Percentiles rank a stretch among this genome's conserved stretches.
phyloP scores from a whole-genome alignment of 2,888 invertebrate species.

The Dryomyza anilis region DNA sequence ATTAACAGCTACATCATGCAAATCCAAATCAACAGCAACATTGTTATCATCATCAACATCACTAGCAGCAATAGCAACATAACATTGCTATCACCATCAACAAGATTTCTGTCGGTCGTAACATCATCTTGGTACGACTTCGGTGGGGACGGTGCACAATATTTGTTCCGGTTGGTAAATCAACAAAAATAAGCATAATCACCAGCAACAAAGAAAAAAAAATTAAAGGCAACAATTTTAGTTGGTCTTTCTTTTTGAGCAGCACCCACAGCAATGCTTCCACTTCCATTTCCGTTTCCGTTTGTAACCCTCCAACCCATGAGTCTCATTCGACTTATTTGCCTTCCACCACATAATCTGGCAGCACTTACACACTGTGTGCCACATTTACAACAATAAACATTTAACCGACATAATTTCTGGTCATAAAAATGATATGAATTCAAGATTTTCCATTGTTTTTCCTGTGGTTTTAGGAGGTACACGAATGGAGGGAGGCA shows the following conservation, averaged over 20 bases:
- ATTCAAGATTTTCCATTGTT: constrained; percentile 17
- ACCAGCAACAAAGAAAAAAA: background rate
- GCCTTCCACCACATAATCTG: background rate
- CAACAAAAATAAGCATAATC: background rate
- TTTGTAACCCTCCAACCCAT: background rate
- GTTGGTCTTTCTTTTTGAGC: background rate
- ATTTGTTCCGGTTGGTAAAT: constrained; percentile 10
- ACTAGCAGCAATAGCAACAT: background rate
- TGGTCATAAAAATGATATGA: constrained; percentile 23
- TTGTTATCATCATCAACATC: background rate
- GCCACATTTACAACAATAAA: constrained; percentile 20
- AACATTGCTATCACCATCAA: background rate
- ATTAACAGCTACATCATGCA: background rate
- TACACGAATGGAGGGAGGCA: no score
- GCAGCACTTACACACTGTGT: background rate
- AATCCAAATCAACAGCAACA: background rate
- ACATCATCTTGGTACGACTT: background rate
- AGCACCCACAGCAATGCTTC: background rate
- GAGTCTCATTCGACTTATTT: background rate
- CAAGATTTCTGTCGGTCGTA: no score
- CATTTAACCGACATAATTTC: constrained; percentile 22
- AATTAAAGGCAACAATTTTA: constrained; percentile 1
- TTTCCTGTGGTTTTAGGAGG: background rate
- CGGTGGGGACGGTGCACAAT: background rate
- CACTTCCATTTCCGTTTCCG: constrained; percentile 1